Evolutionary conservation across 2,797 vertebrate genomes (phyloP), one percentile per base, ranked within the genome.

Genomic region (Gambusia yucatana): DNA sequence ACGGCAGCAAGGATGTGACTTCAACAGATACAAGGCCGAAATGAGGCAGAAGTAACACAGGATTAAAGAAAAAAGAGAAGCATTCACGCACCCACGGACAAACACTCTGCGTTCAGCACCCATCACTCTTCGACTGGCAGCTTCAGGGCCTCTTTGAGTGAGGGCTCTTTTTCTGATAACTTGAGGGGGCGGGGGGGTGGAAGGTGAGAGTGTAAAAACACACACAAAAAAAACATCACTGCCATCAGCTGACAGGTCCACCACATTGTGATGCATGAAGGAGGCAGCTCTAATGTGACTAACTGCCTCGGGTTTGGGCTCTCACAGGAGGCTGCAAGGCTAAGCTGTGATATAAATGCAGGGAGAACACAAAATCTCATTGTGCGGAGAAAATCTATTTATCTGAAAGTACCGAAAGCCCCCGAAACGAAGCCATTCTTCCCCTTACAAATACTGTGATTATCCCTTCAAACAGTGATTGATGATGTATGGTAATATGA

Each of bases 221-320:
- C 79, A 87, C 57, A 82, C 77, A 46, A 74, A 79, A 80, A 77
- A 71, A 82, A 67, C 59, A 72, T 84, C 77, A 1, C 77, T 46
- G 75, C 80, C 76, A 84, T 46, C 41, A 14, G 67, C 52, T 86
- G 81, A 88, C 25, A 74, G 76, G 80, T 33, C 22, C 16, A 83
- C 70, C 82, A 77, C 78, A 84, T 20, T 1, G 48, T 87, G 90
- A 90, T 89, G 82, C 84, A 90, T 86, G 86, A 72, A 82, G 81
- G 65, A 77, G 36, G 74, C n/a, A 80, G 79, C 72, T 75, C 77
- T 88, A 91, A 90, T 88, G 85, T 89, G 84, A 86, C 80, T 72
- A 77, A 90, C 80, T 59, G 85, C 84, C 77, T 71, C 5, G 72
- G 77, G 82, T 84, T 76, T 76, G 46, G 71, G 79, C 71, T 86